Base-by-base conservation (phyloP, 1,140 invertebrate genomes). In the Drosophila trapezifrons region DNA sequence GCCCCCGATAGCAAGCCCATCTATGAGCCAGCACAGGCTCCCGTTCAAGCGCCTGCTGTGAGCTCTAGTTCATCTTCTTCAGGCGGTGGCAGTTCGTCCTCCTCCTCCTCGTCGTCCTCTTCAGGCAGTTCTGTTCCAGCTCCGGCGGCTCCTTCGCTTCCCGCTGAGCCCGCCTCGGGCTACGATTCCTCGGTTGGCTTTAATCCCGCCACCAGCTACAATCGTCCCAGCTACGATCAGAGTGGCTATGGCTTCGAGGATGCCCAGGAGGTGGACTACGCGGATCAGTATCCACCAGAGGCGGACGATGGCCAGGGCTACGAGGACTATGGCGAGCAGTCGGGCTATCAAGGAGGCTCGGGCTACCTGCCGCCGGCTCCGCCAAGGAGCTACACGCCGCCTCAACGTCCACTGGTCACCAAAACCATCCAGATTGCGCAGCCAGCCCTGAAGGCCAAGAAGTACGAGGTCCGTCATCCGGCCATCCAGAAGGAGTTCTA, bases 401-500 rank as follows among this genome's bases (percentile, higher is more conserved):
- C 73, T 1, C 73, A 67, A 9, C 86, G 90, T 20, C 90, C 90
- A 0, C 35, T 92, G 4, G 90, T 91, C 8, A 90, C 89, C n/a
- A 92, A 91, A 40, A 92, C 91, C 29, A 92, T 92, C 15, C 86
- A 92, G 63, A 91, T 92, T 52, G 91, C 78, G 7, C 91, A 92
- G 62, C 91, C 89, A 0, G 91, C 91, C 0, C 59, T 92, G 35
- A 92, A 92, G 76, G 90, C 91, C 22, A 92, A 90, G 56, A 83
- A 91, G 32, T 92, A 90, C 75, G 90, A 94, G 92, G 93, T 95
- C 0, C 93, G 94, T 63, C 93, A 94, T 47, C 94, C 94, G 66
- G 94, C 94, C 29, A 94, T 95, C 55, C 94, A 95, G 65, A 95
- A 95, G 83, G 93, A 95, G 80, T 95, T 95, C 90, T 95, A 94